phyloP scores from a whole-genome alignment of 1,140 invertebrate genomes.

The Heliothis virescens region DNA sequence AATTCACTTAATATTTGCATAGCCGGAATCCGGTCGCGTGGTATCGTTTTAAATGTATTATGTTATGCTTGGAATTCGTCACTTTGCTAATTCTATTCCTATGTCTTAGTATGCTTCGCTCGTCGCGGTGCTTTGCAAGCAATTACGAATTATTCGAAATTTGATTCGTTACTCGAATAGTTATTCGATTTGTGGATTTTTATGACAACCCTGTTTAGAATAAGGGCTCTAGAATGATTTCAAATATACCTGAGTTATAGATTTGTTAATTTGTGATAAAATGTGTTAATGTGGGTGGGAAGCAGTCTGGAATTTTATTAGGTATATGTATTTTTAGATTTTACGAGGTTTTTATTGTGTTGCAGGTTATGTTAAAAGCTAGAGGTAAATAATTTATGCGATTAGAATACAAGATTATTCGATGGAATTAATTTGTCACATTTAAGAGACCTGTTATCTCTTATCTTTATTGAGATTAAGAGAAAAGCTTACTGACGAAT shows the following conservation, averaged over 20 bases:
- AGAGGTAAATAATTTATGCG: neutral
- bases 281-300: no score
- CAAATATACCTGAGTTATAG: neutral
- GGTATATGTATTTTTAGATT: neutral
- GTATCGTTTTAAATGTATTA: constrained; percentile 30
- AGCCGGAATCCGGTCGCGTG: constrained; percentile 36
- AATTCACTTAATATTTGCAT: constrained; percentile 42
- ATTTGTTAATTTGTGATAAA: no score
- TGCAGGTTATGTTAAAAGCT: neutral
- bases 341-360: constrained; percentile 17
- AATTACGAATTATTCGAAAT: no score
- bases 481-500: neutral
- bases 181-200: no score
- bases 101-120: no score
- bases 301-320: neutral
- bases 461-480: neutral
- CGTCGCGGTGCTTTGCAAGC: no score
- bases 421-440: neutral
- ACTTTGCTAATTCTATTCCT: constrained; percentile 2
- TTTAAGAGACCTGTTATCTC: neutral
- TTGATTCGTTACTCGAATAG: no score
- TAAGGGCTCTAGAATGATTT: neutral
- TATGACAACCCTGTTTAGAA: no score
- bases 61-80: constrained; percentile 25
- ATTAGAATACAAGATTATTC: neutral